These are phyloP conservation scores for Neoascia interrupta DNA, from an alignment of 2,888 invertebrate genomes.

Conservation along the genomic window DNA sequence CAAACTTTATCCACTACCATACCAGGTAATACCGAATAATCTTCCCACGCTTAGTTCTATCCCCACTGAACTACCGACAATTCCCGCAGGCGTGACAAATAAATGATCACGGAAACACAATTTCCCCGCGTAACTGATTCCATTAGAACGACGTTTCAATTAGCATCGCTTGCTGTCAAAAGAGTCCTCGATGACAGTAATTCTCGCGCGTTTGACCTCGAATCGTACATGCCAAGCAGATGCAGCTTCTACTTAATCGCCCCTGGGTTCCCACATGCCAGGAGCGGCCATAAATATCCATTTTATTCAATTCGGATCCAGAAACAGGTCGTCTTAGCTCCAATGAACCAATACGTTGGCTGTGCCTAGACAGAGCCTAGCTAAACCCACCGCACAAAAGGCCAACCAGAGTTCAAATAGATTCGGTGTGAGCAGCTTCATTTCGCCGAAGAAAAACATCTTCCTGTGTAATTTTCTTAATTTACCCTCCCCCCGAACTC, in stretches of 20 bases:
- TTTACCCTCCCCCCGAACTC: conserved; percentile 25
- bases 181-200: conserved; percentile 52
- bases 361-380: background rate
- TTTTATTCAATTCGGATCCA: conserved; percentile 65
- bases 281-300: conserved; percentile 62
- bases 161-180: conserved; percentile 63
- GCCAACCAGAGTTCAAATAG: conserved; percentile 67
- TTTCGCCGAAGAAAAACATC: conserved; percentile 43
- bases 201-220: conserved; percentile 65
- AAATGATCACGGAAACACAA: too few relatives aligned
- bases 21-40: too few relatives aligned
- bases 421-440: conserved; percentile 56
- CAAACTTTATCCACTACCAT: too few relatives aligned
- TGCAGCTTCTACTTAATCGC: conserved; percentile 14
- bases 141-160: conserved; percentile 67
- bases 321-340: conserved; percentile 60
- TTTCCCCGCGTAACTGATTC: too few relatives aligned
- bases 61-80: too few relatives aligned
- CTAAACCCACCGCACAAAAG: conserved; percentile 31
- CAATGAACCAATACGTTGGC: too few relatives aligned
- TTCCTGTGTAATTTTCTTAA: conserved; percentile 69
- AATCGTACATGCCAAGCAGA: conserved; percentile 10
- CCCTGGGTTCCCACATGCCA: conserved; percentile 59
- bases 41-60: too few relatives aligned
- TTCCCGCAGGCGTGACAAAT: too few relatives aligned